phyloP scores from a whole-genome alignment of 2,113 vertebrate genomes.

The Xiphophorus hellerii region DNA sequence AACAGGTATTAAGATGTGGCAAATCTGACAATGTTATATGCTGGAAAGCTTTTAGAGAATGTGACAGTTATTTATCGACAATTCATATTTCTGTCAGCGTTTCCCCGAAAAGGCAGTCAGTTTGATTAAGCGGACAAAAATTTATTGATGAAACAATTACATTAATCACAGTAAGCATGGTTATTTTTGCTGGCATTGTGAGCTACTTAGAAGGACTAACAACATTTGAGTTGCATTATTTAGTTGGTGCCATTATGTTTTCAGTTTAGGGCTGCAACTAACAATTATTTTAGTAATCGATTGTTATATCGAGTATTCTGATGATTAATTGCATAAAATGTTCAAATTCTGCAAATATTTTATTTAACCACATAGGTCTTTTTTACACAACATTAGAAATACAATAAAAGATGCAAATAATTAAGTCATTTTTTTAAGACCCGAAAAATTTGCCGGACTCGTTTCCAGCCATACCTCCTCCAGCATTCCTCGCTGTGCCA shows the following conservation, averaged over 20 bases:
- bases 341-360: too few relatives aligned
- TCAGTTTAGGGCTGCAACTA: too few relatives aligned
- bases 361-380: too few relatives aligned
- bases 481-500: slow-evolving; percentile 18
- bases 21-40: neutral
- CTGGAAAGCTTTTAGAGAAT: neutral
- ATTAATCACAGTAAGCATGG: neutral
- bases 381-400: too few relatives aligned
- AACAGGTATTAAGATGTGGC: neutral
- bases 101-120: neutral
- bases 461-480: slow-evolving; percentile 38
- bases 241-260: too few relatives aligned
- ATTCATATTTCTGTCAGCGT: neutral
- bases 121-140: slow-evolving; percentile 1
- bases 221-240: neutral
- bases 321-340: too few relatives aligned
- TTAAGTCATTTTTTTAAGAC: neutral
- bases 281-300: too few relatives aligned
- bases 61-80: neutral
- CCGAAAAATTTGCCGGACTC: neutral
- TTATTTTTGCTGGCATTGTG: neutral
- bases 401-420: too few relatives aligned
- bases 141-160: neutral
- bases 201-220: neutral
- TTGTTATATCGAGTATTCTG: too few relatives aligned